phyloP scores from a whole-genome alignment of 2,797 vertebrate species.

The Chanos chanos region DNA sequence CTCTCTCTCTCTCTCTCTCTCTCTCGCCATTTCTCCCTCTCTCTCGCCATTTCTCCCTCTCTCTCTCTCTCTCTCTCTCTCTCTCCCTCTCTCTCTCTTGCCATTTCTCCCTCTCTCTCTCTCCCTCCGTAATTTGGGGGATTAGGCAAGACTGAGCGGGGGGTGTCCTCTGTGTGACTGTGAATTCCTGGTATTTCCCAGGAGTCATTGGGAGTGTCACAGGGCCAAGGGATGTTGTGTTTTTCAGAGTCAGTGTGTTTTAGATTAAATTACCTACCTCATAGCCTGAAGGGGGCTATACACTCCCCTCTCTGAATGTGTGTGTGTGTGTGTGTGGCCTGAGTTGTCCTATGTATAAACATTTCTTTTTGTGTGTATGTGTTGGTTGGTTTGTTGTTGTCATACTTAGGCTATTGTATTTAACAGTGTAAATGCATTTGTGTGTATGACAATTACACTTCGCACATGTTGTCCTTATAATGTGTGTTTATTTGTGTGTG shows the following conservation, averaged over 20 bases:
- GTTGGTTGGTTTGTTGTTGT: constrained; percentile 14
- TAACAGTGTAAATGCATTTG: constrained; percentile 17
- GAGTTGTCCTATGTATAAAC: no score
- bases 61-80: no score
- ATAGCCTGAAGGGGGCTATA: neutral
- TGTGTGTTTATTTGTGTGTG: neutral
- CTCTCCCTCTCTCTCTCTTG: no score
- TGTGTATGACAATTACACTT: neutral
- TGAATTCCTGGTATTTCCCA: constrained; percentile 28
- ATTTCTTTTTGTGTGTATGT: constrained; percentile 15
- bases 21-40: no score
- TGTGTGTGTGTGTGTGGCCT: constrained; percentile 5
- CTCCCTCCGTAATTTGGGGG: no score
- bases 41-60: no score
- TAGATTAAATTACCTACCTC: constrained; percentile 34
- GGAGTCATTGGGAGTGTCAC: constrained; percentile 12
- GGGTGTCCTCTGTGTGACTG: constrained; percentile 5
- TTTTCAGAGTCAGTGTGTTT: neutral
- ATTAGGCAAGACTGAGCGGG: no score
- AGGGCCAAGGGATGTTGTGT: no score
- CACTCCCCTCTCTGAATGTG: neutral
- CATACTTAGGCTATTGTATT: no score
- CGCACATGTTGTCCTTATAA: neutral
- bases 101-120: no score
- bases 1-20: neutral